Percentiles rank a stretch among this genome's conserved stretches.
phyloP scores from a whole-genome alignment of 2,797 vertebrate genomes.

The Columba guinea region DNA sequence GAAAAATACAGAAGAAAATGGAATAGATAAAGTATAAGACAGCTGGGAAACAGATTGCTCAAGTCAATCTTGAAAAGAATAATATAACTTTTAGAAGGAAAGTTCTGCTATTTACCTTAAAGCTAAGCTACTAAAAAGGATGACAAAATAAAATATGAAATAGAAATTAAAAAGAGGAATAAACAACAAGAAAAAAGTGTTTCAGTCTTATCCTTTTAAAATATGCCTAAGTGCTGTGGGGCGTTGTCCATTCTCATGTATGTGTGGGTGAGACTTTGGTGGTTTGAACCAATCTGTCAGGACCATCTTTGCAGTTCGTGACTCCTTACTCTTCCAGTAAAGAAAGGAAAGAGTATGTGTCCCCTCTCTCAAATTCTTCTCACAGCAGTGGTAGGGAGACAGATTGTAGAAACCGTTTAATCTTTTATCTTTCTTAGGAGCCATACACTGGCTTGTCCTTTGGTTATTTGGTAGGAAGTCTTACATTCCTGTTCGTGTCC shows the following conservation, averaged over 20 bases:
- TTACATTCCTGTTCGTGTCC: background rate
- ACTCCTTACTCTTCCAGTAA: background rate
- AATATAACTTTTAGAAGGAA: background rate
- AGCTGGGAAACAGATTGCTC: background rate
- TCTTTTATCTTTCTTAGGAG: background rate
- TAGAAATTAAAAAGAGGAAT: background rate
- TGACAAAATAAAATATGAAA: background rate
- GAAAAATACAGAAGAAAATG: background rate
- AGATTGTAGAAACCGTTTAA: background rate
- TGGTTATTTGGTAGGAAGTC: background rate
- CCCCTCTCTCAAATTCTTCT: background rate
- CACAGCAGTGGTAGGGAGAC: background rate
- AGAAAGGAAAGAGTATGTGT: accelerated
- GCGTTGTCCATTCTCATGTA: background rate
- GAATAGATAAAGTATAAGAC: background rate
- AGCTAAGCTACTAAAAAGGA: background rate
- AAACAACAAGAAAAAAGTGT: background rate
- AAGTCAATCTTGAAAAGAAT: background rate
- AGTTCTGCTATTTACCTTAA: background rate
- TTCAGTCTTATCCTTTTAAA: background rate
- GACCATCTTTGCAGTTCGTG: background rate
- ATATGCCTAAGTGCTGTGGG: background rate
- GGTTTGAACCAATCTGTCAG: background rate
- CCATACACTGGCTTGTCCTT: background rate
- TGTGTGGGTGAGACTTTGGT: background rate